Conservation (phyloP, 2,113 vertebrate species). For the Notechis scutatus region DNA sequence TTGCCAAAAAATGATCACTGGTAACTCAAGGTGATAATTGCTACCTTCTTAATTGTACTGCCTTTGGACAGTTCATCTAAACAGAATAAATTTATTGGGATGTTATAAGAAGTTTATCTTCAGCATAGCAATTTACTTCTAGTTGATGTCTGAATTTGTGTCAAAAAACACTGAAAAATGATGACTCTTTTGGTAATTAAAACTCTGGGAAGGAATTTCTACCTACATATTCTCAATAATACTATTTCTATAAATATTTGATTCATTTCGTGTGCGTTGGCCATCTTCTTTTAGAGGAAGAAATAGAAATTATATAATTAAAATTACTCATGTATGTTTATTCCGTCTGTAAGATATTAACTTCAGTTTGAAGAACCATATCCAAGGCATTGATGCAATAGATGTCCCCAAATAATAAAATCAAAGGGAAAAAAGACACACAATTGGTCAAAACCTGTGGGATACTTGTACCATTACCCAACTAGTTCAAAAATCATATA, state of each 20-base stretch:
- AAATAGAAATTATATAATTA: background rate
- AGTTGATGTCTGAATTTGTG: background rate
- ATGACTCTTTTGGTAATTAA: background rate
- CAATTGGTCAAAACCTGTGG: background rate
- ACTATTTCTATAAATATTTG: background rate
- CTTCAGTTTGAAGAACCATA: background rate
- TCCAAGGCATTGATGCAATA: background rate
- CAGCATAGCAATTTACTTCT: background rate
- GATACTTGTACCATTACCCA: background rate
- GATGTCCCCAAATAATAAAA: background rate
- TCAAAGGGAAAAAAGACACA: background rate
- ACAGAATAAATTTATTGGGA: background rate
- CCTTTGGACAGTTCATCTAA: background rate
- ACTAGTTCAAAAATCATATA: background rate
- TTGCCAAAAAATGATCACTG: background rate
- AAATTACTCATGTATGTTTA: background rate
- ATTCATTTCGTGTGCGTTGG: background rate
- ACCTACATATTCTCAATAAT: background rate
- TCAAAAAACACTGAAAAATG: background rate
- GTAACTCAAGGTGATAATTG: conserved; percentile 4
- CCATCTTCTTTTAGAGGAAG: background rate
- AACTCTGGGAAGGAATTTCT: background rate
- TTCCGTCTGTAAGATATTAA: background rate
- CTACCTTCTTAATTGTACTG: background rate
- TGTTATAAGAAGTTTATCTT: background rate